Evolutionary conservation across 2,113 vertebrate genomes (phyloP).

Genomic region (Uria lomvia): DNA sequence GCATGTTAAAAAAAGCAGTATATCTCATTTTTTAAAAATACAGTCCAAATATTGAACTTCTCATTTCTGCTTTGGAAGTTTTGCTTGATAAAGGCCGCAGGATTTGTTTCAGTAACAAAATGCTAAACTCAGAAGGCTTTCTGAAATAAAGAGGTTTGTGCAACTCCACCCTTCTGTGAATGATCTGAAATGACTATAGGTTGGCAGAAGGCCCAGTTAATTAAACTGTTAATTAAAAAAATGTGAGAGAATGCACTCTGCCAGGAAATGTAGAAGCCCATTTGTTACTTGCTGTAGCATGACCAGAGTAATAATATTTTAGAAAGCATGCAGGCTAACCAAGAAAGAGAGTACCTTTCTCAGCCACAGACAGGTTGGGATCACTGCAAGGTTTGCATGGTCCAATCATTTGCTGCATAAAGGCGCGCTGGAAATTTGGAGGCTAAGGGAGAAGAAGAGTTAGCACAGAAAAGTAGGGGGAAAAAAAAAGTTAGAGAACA

Average conservation of each 20-base stretch:
- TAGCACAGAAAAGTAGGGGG: not conserved
- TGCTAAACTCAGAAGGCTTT: not conserved
- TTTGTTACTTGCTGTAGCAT: not conserved
- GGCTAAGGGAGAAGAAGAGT: slow-evolving; percentile 74
- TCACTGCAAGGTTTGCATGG: slow-evolving; percentile 95
- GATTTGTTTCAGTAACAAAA: not conserved
- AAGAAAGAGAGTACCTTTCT: slow-evolving; percentile 83
- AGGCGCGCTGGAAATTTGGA: slow-evolving; percentile 91
- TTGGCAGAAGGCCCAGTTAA: slow-evolving; percentile 34
- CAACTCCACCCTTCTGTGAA: not conserved
- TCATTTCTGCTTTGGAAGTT: not conserved
- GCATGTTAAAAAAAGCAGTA: not conserved
- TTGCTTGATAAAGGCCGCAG: not conserved
- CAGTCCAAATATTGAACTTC: not conserved
- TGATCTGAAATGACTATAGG: not conserved
- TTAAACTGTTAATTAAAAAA: slow-evolving; percentile 32
- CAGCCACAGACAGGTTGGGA: slow-evolving; percentile 88
- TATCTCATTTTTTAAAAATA: not conserved
- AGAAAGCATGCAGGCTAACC: not conserved
- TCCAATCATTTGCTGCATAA: slow-evolving; percentile 94
- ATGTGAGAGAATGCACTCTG: not conserved
- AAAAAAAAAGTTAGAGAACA: not conserved
- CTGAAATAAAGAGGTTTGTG: not conserved
- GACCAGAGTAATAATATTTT: not conserved
- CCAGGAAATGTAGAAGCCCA: not conserved